Conservation (phyloP, 2,888 invertebrate species). For the Leptinotarsa rubiginosa region DNA sequence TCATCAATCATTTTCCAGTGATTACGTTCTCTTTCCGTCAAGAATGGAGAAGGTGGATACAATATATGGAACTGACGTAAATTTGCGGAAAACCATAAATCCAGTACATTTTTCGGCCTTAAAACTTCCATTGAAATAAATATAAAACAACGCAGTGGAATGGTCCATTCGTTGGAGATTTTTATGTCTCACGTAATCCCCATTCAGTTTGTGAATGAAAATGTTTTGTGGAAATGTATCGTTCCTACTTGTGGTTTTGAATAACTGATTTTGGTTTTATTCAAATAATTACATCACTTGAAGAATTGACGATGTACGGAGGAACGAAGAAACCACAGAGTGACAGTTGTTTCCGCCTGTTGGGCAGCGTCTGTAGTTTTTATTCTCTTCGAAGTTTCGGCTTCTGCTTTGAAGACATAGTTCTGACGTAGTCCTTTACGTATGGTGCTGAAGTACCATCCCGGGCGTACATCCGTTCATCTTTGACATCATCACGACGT, state of each 20-base stretch:
- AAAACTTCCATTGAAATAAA: conserved; percentile 2
- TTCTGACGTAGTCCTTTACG: too few relatives aligned
- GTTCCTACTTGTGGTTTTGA: background rate
- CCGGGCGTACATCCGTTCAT: too few relatives aligned
- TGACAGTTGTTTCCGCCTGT: too few relatives aligned
- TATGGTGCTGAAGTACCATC: too few relatives aligned
- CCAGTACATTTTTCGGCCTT: background rate
- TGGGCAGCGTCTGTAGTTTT: too few relatives aligned
- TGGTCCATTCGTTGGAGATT: background rate
- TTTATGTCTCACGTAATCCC: background rate
- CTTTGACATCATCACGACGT: too few relatives aligned
- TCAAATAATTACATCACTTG: background rate
- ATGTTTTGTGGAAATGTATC: background rate
- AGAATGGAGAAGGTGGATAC: background rate
- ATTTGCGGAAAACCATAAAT: background rate
- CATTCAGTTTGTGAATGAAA: background rate
- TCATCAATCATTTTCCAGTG: background rate
- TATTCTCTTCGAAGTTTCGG: too few relatives aligned
- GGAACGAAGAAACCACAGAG: too few relatives aligned
- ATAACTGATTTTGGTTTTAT: background rate
- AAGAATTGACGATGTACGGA: too few relatives aligned
- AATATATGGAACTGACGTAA: background rate
- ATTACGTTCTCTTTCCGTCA: background rate
- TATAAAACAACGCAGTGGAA: background rate
- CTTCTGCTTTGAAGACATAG: too few relatives aligned